Conservation (phyloP, 2,797 vertebrate genomes). For the Acanthurus lineatus region DNA sequence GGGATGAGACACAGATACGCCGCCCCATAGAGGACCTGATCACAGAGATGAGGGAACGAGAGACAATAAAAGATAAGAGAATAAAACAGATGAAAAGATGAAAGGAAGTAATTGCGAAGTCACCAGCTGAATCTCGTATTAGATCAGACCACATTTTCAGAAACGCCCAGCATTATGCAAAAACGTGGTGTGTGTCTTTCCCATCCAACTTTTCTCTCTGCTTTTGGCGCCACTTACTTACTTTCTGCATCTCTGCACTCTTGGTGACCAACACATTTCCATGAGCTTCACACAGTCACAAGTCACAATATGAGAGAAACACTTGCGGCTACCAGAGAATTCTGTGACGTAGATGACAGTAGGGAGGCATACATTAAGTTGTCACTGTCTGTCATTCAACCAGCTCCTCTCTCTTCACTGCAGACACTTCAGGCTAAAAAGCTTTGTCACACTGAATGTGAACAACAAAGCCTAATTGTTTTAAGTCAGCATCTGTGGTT, state of each 20-base stretch:
- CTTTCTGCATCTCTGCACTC: conserved; percentile 49
- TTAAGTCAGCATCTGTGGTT: conserved; percentile 73
- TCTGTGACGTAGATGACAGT: conserved; percentile 49
- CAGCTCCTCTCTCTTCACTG: conserved; percentile 30
- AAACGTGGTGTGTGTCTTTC: conserved; percentile 47
- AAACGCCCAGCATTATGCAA: conserved; percentile 70
- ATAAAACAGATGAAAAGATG: conserved; percentile 74
- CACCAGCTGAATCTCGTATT: conserved; percentile 69
- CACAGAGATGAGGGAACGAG: conserved; percentile 69
- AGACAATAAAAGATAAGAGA: conserved; percentile 77
- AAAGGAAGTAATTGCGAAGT: conserved; percentile 68
- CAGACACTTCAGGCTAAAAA: conserved; percentile 45
- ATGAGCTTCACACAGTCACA: conserved; percentile 23
- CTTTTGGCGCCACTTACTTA: conserved; percentile 51
- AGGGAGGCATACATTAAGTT: conserved; percentile 49
- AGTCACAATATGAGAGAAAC: conserved; percentile 35
- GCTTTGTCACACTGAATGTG: conserved; percentile 44
- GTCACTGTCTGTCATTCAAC: conserved; percentile 57
- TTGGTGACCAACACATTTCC: conserved; percentile 59
- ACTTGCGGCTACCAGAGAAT: conserved; percentile 52
- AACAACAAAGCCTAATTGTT: conserved; percentile 66
- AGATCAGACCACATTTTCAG: conserved; percentile 72
- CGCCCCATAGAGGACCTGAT: conserved; percentile 68
- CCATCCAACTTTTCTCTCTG: conserved; percentile 54
- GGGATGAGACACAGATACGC: conserved; percentile 63